These are phyloP conservation scores for Beroe forskalii DNA, from an alignment of 37 sponge, comb jelly and placozoan species.

Conservation along the genomic window DNA sequence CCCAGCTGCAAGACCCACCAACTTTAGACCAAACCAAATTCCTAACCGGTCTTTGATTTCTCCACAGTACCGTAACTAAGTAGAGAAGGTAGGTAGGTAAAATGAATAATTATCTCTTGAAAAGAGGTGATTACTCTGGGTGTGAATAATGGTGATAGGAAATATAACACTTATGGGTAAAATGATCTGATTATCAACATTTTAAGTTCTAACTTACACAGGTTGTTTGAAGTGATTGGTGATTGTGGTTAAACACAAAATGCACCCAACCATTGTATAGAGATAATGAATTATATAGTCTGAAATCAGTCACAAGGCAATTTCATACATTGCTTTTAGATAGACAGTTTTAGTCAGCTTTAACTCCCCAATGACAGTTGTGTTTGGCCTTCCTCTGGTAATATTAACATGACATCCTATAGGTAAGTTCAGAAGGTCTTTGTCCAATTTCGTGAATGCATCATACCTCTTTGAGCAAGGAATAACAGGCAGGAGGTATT, in stretches of 20 bases:
- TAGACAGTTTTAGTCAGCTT: too few relatives aligned
- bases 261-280: too few relatives aligned
- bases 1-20: constrained; percentile 20
- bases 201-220: not conserved
- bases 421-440: not conserved
- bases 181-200: too few relatives aligned
- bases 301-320: too few relatives aligned
- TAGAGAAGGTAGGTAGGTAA: not conserved
- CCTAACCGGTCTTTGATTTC: constrained; percentile 39
- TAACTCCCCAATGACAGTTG: constrained; percentile 39
- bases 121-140: not conserved
- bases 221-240: too few relatives aligned
- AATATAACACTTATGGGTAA: too few relatives aligned
- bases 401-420: constrained; percentile 9
- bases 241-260: too few relatives aligned
- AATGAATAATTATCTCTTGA: not conserved
- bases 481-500: constrained; percentile 31
- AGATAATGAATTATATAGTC: too few relatives aligned
- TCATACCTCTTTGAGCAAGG: constrained; percentile 21
- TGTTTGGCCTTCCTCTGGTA: constrained; percentile 1
- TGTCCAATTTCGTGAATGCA: constrained; percentile 44
- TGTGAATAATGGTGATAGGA: not conserved
- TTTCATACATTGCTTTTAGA: too few relatives aligned
- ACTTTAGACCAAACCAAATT: constrained; percentile 50
- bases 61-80: constrained; percentile 12